Conservation (phyloP, 2,888 invertebrate genomes). For the Conops quadrifasciatus region DNA sequence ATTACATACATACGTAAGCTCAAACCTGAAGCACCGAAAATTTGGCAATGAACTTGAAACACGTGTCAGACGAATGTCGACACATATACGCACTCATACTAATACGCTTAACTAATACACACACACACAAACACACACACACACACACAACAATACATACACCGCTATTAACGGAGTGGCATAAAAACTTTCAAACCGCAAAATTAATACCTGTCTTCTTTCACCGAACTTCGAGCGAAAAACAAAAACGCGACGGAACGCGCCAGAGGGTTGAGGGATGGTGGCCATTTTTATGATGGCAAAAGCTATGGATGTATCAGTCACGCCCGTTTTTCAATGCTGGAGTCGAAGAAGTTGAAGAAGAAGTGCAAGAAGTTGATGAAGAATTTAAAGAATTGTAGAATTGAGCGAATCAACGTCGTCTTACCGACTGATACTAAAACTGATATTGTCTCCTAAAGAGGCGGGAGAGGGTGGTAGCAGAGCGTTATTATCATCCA, state of each 20-base stretch:
- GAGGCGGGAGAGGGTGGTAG: not conserved
- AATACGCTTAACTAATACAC: too few relatives aligned
- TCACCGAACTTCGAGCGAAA: slow-evolving; percentile 10
- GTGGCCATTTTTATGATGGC: not conserved
- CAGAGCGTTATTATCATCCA: not conserved
- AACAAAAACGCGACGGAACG: slow-evolving; percentile 1
- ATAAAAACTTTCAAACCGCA: too few relatives aligned
- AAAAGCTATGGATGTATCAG: not conserved
- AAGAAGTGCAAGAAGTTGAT: too few relatives aligned
- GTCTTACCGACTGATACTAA: not conserved
- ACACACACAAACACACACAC: slow-evolving; percentile 10
- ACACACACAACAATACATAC: not conserved
- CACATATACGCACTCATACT: too few relatives aligned
- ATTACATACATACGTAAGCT: not conserved
- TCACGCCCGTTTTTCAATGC: too few relatives aligned
- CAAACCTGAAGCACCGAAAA: slow-evolving; percentile 41
- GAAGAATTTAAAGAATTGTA: too few relatives aligned
- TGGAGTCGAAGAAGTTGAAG: too few relatives aligned
- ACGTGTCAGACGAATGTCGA: slow-evolving; percentile 42
- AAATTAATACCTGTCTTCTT: too few relatives aligned
- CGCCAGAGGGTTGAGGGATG: not conserved
- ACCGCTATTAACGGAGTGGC: too few relatives aligned
- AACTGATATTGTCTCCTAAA: not conserved
- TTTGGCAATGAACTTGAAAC: slow-evolving; percentile 63
- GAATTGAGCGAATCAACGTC: not conserved